Percentiles rank a stretch among this genome's conserved stretches.
Conservation (phyloP, 2,797 vertebrate genomes). For the Neosilurus mollespiculum region DNA sequence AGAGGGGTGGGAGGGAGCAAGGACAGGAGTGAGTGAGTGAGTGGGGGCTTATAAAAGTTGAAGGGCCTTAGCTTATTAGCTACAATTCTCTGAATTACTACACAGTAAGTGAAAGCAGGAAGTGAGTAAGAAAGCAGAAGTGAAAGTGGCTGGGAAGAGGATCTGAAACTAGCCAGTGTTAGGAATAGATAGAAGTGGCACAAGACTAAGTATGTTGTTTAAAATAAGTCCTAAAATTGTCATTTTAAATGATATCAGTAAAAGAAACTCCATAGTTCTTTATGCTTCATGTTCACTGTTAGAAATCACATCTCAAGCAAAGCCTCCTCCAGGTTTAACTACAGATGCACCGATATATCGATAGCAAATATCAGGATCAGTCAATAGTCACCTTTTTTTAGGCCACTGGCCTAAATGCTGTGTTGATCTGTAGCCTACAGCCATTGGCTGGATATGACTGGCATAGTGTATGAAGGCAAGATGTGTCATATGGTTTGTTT, state of each 20-base stretch:
- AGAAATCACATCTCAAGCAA: neutral
- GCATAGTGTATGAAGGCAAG: too few relatives aligned
- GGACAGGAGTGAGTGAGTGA: slow-evolving; percentile 59
- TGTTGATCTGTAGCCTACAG: too few relatives aligned
- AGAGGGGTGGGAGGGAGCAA: slow-evolving; percentile 67
- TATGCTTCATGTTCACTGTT: neutral
- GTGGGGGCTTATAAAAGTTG: slow-evolving; percentile 35
- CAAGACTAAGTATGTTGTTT: neutral
- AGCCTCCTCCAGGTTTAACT: neutral
- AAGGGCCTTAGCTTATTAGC: slow-evolving; percentile 38
- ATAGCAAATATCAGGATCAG: too few relatives aligned
- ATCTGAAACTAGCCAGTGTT: slow-evolving; percentile 13
- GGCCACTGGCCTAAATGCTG: too few relatives aligned
- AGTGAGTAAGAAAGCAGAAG: slow-evolving; percentile 13
- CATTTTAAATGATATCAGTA: slow-evolving; percentile 14
- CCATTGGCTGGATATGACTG: too few relatives aligned
- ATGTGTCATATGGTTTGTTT: too few relatives aligned
- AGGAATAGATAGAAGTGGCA: neutral
- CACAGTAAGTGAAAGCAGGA: neutral
- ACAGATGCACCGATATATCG: too few relatives aligned
- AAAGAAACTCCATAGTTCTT: neutral
- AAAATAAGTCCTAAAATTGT: slow-evolving; percentile 7
- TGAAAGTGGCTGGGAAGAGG: slow-evolving; percentile 10
- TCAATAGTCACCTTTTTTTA: too few relatives aligned
- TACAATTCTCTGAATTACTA: slow-evolving; percentile 11